phyloP scores from a whole-genome alignment of 2,888 invertebrate genomes.

The Rotaria socialis region DNA sequence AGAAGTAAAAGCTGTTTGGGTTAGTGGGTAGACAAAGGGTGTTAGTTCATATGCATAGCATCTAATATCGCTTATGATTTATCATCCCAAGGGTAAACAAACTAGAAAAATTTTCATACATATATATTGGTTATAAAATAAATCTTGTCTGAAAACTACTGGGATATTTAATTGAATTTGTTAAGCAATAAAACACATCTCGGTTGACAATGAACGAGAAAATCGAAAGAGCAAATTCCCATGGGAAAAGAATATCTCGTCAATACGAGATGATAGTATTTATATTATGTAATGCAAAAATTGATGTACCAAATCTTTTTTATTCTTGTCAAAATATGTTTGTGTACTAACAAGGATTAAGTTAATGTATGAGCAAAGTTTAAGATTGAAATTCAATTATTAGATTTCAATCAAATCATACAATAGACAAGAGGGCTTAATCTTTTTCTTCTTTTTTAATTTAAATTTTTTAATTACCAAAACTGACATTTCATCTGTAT shows the following conservation, averaged over 20 bases:
- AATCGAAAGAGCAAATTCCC: neutral
- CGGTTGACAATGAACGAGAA: neutral
- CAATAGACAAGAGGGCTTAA: neutral
- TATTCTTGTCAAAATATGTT: neutral
- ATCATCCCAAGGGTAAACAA: neutral
- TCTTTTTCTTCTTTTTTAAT: neutral
- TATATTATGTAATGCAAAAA: neutral
- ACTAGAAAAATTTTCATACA: no score
- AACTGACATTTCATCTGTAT: neutral
- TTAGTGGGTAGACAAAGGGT: neutral
- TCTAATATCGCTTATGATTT: neutral
- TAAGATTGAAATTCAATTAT: slow-evolving; percentile 13
- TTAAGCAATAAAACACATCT: neutral
- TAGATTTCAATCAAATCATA: neutral
- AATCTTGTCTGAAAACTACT: neutral
- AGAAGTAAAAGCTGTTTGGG: neutral
- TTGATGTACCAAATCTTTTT: neutral
- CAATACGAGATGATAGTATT: neutral
- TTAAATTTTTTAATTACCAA: neutral
- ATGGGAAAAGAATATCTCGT: neutral
- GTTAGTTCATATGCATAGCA: neutral
- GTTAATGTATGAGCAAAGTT: neutral
- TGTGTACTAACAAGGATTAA: neutral
- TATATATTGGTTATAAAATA: neutral
- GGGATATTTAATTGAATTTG: neutral